These are phyloP conservation scores for Andrena dorsata DNA, from an alignment of 2,888 invertebrate species.

Conservation along the genomic window DNA sequence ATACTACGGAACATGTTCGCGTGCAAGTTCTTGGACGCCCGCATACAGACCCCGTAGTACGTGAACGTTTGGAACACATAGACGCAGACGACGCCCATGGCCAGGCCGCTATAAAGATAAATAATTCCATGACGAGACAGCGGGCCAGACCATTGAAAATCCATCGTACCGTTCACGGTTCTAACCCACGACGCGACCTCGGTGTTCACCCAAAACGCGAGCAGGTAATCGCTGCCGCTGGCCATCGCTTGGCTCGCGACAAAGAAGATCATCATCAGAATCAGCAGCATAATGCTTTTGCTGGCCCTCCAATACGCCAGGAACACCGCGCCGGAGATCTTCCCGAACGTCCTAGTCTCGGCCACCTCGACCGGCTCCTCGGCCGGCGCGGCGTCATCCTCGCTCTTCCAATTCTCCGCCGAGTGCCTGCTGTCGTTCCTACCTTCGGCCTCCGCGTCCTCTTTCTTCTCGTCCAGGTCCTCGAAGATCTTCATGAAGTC, in stretches of 20 bases:
- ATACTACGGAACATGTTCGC: slow-evolving; percentile 93
- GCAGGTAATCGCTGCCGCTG: slow-evolving; percentile 82
- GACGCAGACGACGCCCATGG: slow-evolving; percentile 81
- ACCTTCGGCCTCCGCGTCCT: background rate
- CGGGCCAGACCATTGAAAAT: slow-evolving; percentile 52
- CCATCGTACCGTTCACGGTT: slow-evolving; percentile 41
- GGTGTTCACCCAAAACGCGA: slow-evolving; percentile 86
- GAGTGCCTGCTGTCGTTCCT: background rate
- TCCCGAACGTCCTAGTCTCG: slow-evolving; percentile 68
- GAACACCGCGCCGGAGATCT: slow-evolving; percentile 71
- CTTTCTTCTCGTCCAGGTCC: slow-evolving; percentile 56
- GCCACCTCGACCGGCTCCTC: slow-evolving; percentile 39
- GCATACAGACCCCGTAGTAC: slow-evolving; percentile 90
- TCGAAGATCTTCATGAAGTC: slow-evolving; percentile 85
- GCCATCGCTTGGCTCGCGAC: slow-evolving; percentile 76
- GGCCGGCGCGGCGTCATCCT: slow-evolving; percentile 75
- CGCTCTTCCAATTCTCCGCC: background rate
- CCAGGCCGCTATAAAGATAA: slow-evolving; percentile 86
- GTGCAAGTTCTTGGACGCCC: slow-evolving; percentile 92
- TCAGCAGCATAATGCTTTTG: slow-evolving; percentile 72
- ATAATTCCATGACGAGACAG: slow-evolving; percentile 84
- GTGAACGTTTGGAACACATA: slow-evolving; percentile 84
- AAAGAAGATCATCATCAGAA: slow-evolving; percentile 69
- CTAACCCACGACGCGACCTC: slow-evolving; percentile 83
- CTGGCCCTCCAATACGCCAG: slow-evolving; percentile 80